Percentiles rank a stretch among this genome's conserved stretches.
These are phyloP conservation scores for Epinotia nisella DNA, from an alignment of 2,888 invertebrate genomes.

Conservation along the genomic window DNA sequence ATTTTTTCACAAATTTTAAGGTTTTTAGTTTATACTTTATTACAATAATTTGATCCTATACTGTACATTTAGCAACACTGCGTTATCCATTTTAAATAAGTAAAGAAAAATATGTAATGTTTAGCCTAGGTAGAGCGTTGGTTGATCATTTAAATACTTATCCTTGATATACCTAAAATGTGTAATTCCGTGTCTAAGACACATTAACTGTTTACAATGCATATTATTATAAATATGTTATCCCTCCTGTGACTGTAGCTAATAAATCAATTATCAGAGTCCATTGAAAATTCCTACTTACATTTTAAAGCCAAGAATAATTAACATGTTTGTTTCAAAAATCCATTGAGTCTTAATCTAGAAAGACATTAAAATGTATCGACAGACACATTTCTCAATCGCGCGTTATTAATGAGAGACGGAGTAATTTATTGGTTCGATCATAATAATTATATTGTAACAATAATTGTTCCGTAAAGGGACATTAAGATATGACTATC, in stretches of 20 bases:
- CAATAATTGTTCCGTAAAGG: conserved; percentile 77
- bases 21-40: too few species aligned
- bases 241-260: conserved; percentile 6
- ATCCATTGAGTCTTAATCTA: conserved; percentile 46
- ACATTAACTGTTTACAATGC: conserved; percentile 3
- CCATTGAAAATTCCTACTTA: conserved; percentile 13
- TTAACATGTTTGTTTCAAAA: conserved; percentile 39
- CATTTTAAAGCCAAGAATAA: conserved; percentile 5
- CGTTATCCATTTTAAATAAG: too few species aligned
- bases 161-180: too few species aligned
- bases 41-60: too few species aligned
- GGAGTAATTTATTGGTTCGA: conserved; percentile 72
- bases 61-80: too few species aligned
- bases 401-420: conserved; percentile 71
- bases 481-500: conserved; percentile 72
- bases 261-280: conserved; percentile 19
- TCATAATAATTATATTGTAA: conserved; percentile 81
- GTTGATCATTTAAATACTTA: not conserved
- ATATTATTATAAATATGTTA: not conserved
- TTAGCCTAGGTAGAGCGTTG: too few species aligned
- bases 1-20: too few species aligned
- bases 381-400: conserved; percentile 74
- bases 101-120: too few species aligned
- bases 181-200: conserved; percentile 7
- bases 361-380: conserved; percentile 56